A percentile compares a stretch with the other conserved stretches of the same genome.
Evolutionary conservation across 2,113 vertebrate species (phyloP).

Genomic region (Corythornis cristatus): DNA sequence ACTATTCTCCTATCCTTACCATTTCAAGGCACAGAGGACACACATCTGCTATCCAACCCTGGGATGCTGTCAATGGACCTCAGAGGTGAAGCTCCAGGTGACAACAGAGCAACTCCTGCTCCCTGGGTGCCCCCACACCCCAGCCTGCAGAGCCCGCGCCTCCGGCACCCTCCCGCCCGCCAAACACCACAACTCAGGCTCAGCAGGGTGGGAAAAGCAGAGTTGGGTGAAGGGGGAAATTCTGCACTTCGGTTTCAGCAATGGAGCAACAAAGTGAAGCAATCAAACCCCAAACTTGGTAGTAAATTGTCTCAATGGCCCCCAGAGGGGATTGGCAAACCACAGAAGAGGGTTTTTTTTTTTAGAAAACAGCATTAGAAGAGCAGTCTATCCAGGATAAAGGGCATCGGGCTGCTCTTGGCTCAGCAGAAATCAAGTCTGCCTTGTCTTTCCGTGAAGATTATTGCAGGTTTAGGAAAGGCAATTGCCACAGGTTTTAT

Average conservation of each 20-base stretch:
- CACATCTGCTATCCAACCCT: background rate
- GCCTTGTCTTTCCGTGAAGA: conserved; percentile 10
- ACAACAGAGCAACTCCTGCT: background rate
- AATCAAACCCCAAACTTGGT: conserved; percentile 20
- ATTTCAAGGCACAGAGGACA: rapidly evolving
- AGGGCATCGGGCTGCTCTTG: background rate
- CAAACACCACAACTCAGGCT: background rate
- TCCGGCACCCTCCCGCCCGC: background rate
- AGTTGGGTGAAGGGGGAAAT: background rate
- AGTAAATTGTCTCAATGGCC: conserved; percentile 24
- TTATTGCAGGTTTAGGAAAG: conserved; percentile 13
- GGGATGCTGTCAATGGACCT: rapidly evolving
- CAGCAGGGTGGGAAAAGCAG: background rate
- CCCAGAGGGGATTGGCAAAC: conserved; percentile 47
- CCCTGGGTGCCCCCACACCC: background rate
- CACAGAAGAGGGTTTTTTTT: background rate
- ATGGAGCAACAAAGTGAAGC: conserved; percentile 1
- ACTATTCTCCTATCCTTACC: background rate
- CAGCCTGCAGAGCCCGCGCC: background rate
- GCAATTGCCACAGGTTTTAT: background rate
- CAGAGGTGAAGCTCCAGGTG: background rate
- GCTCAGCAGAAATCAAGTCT: background rate
- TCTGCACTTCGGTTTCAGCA: background rate
- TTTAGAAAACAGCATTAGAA: conserved; percentile 23
- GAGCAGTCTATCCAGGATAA: conserved; percentile 22